These are phyloP conservation scores for Isoperla grammatica DNA, from an alignment of 2,888 invertebrate species.

Conservation along the genomic window DNA sequence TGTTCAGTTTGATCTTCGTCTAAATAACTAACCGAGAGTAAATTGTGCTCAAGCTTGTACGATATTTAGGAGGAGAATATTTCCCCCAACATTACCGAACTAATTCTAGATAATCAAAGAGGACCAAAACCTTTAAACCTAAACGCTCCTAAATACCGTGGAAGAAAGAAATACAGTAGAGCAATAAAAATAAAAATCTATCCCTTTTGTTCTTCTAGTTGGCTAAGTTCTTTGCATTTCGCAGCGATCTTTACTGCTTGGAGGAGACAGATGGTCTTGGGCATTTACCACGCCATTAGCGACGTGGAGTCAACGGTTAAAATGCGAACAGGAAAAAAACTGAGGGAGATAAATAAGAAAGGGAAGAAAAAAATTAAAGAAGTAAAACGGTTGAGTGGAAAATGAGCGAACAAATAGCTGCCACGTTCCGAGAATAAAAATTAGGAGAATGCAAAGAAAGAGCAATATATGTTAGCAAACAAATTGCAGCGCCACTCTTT, in stretches of 20 bases:
- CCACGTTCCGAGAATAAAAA: conserved; percentile 26
- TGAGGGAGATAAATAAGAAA: conserved; percentile 19
- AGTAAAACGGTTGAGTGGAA: conserved; percentile 20
- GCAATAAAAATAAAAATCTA: conserved; percentile 6
- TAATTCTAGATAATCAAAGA: conserved; percentile 12
- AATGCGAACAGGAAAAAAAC: conserved; percentile 7
- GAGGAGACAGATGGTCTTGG: conserved; percentile 22
- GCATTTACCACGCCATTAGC: conserved; percentile 28
- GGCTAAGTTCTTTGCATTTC: background rate
- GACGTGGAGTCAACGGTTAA: conserved; percentile 6
- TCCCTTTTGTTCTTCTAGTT: conserved; percentile 12
- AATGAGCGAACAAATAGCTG: conserved; percentile 25
- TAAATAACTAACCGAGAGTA: no score
- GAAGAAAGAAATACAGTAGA: background rate
- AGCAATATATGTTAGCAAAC: conserved; percentile 10
- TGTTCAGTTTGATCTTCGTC: no score
- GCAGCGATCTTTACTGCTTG: background rate
- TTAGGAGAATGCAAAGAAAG: background rate
- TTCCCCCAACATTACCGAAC: background rate
- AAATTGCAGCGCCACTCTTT: conserved; percentile 18
- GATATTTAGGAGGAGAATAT: no score
- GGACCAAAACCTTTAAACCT: background rate
- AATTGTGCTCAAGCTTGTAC: no score
- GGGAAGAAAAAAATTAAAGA: conserved; percentile 14
- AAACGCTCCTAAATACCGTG: background rate